Evolutionary conservation across 2,797 vertebrate species (phyloP).

Genomic region (Serranus cabrilla): DNA sequence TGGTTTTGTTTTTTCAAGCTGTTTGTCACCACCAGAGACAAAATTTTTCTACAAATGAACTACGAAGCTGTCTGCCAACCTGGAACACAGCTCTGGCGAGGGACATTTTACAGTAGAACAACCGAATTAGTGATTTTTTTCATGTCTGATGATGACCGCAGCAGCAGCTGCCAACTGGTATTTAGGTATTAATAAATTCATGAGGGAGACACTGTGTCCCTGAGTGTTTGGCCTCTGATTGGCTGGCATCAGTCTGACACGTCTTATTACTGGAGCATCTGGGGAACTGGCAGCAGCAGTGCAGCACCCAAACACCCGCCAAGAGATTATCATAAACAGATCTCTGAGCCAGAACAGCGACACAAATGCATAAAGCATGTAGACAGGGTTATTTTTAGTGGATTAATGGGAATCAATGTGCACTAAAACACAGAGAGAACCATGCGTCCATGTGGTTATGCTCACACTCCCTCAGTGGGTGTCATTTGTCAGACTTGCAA

Average conservation of each 20-base stretch:
- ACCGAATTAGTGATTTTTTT: slow-evolving; percentile 5
- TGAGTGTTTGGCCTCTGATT: slow-evolving; percentile 40
- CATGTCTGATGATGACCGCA: slow-evolving; percentile 18
- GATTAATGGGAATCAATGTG: slow-evolving; percentile 27
- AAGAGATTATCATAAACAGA: slow-evolving; percentile 55
- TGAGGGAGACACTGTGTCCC: slow-evolving; percentile 32
- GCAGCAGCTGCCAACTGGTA: slow-evolving; percentile 13
- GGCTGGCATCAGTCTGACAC: slow-evolving; percentile 55
- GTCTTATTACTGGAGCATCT: slow-evolving; percentile 66
- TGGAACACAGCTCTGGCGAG: slow-evolving; percentile 16
- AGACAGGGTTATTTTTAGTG: slow-evolving; percentile 22
- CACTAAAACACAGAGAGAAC: not conserved
- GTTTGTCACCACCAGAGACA: not conserved
- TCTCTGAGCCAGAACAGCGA: slow-evolving; percentile 42
- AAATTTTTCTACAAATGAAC: slow-evolving; percentile 7
- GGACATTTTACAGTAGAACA: slow-evolving; percentile 4
- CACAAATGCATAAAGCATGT: slow-evolving; percentile 7
- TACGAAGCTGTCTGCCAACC: not conserved
- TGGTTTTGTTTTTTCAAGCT: slow-evolving; percentile 11
- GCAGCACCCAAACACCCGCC: slow-evolving; percentile 11
- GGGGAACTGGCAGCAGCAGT: slow-evolving; percentile 46
- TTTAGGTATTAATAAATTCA: slow-evolving; percentile 36
- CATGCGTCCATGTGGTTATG: not conserved
- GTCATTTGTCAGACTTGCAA: slow-evolving; percentile 30
- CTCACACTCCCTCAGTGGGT: not conserved